These are phyloP conservation scores for Tyto alba DNA, from an alignment of 2,113 vertebrate species.

Conservation along the genomic window DNA sequence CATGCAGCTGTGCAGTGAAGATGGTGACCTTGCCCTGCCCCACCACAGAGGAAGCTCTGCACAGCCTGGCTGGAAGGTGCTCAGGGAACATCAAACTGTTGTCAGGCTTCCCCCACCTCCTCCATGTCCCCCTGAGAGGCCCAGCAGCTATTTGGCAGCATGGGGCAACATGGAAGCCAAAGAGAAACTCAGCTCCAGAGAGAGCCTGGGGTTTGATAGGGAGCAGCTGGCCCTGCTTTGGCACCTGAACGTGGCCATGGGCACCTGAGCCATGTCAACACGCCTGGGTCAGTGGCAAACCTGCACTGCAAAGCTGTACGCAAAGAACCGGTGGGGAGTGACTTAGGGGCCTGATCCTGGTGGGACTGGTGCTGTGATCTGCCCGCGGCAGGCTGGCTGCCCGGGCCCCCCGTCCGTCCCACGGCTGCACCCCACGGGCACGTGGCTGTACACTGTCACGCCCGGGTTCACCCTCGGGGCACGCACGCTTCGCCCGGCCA, in stretches of 20 bases:
- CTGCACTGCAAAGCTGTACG: not conserved
- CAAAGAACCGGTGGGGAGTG: not conserved
- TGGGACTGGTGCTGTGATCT: rapidly evolving
- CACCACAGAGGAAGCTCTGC: not conserved
- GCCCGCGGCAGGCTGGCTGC: rapidly evolving
- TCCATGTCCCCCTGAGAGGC: not conserved
- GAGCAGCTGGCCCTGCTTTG: not conserved
- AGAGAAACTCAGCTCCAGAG: not conserved
- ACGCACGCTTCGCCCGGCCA: rapidly evolving
- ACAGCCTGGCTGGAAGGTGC: not conserved
- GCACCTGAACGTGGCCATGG: not conserved
- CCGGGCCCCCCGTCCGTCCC: rapidly evolving
- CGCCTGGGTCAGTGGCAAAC: rapidly evolving
- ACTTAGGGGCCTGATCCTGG: not conserved
- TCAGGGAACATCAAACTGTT: not conserved
- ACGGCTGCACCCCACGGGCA: rapidly evolving
- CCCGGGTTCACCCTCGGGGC: not conserved
- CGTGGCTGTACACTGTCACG: rapidly evolving
- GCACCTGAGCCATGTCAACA: not conserved
- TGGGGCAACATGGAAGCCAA: rapidly evolving
- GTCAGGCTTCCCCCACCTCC: not conserved
- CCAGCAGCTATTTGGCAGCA: not conserved
- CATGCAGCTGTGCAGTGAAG: not conserved
- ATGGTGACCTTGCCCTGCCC: not conserved
- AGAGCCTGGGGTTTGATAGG: rapidly evolving